Evolutionary conservation across 1,140 invertebrate species (phyloP), one percentile per base, ranked within the genome.

Genomic region (Pteromalus puparum): DNA sequence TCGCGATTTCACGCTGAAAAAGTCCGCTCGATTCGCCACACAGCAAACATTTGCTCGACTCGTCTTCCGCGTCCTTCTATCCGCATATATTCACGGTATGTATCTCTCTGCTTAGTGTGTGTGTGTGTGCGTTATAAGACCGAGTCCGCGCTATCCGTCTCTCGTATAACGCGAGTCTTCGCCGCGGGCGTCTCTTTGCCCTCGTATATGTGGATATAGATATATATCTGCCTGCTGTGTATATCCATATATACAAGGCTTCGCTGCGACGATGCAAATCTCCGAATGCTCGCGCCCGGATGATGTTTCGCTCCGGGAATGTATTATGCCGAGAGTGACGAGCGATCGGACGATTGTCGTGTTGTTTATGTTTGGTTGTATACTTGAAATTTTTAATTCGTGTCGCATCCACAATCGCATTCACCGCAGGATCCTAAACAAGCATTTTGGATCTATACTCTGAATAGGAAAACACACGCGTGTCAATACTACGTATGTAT

Each of bases 141-240:
- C 24, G 28, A 21, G 72, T 30, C 10, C 13, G 72, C 72, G 72
- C 72, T 28, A 74, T n/a, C 9, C 34, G 18, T 74, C 53, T 61
- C 53, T 61, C 53, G 53, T 21, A 61, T n/a, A 61, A 61, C 53
- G 53, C 53, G 53, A 38, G 34, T 74, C 72, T n/a, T 74, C 72
- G 72, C 72, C 72, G 34, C 28, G 34, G 72, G 72, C 72, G 34
- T 70, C 28, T 70, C 18, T 70, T 15, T 30, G 26, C 6, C 1
- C 21, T 6, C 68, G 21, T 30, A 30, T 70, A 28, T 28, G 10
- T 12, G 18, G 10, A 24, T 70, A 70, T 30, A 15, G 13, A 12
- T 70, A 18, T 70, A 18, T 70, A 70, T 70, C 24, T 28, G 12
- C 26, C 10, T 1, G 30, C 30, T 34, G 30, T 34, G 30, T 70